A percentile compares a stretch with the other conserved stretches of the same genome.
Evolutionary conservation across 2,888 invertebrate species (phyloP).

Genomic region (Thelaira solivaga): DNA sequence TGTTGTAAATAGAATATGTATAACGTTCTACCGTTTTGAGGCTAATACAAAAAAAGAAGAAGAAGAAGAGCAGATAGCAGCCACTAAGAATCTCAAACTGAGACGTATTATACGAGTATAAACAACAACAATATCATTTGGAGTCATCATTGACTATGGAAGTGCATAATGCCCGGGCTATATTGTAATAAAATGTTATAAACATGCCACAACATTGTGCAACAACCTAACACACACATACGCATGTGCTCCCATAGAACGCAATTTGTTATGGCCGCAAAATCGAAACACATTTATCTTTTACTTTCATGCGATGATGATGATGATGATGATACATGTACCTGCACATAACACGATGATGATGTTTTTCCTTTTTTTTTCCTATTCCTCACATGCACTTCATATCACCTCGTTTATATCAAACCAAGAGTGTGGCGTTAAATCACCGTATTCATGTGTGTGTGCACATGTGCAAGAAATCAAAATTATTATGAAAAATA

Average conservation of each 20-base stretch:
- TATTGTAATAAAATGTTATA: slow-evolving; percentile 40
- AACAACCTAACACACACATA: slow-evolving; percentile 10
- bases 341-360: too few relatives aligned
- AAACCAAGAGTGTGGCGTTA: slow-evolving; percentile 49
- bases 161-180: slow-evolving; percentile 21
- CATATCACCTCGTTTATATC: slow-evolving; percentile 6
- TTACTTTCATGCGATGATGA: slow-evolving; percentile 24
- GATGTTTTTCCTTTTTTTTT: slow-evolving; percentile 8
- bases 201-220: slow-evolving; percentile 49
- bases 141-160: slow-evolving; percentile 30
- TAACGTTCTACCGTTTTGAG: slow-evolving; percentile 27
- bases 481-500: slow-evolving; percentile 27
- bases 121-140: slow-evolving; percentile 30
- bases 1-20: too few relatives aligned
- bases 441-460: slow-evolving; percentile 35
- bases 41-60: too few relatives aligned
- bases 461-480: slow-evolving; percentile 39
- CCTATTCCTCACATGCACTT: neutral
- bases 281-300: slow-evolving; percentile 32
- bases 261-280: slow-evolving; percentile 52
- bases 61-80: too few relatives aligned
- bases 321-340: neutral
- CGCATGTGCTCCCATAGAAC: neutral
- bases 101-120: neutral
- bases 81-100: neutral